phyloP scores from a whole-genome alignment of 2,888 invertebrate genomes.

The Mesorhabditis sp. region DNA sequence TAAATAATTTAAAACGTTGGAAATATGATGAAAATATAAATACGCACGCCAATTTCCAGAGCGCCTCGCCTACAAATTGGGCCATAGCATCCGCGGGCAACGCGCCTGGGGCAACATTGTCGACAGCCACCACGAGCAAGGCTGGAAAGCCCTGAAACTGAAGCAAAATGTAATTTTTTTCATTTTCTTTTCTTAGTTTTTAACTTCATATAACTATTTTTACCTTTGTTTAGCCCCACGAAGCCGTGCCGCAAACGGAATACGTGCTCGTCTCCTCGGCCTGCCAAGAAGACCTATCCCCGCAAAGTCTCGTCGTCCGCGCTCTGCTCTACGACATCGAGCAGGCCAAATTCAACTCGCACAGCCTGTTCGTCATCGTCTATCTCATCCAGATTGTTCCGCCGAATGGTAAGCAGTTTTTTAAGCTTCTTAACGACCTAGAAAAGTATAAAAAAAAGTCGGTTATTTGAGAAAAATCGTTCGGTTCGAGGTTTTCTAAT shows the following conservation, averaged over 20 bases:
- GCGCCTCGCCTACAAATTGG: neutral
- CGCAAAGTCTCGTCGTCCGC: neutral
- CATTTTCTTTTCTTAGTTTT: no score
- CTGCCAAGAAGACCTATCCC: neutral
- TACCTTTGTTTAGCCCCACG: neutral
- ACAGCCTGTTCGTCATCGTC: constrained; percentile 3
- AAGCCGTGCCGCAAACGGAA: neutral
- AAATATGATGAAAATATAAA: no score
- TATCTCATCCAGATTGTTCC: neutral
- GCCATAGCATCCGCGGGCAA: neutral
- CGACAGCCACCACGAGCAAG: neutral
- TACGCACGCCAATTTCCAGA: neutral
- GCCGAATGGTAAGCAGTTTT: neutral
- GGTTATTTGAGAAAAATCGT: no score
- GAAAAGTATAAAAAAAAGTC: no score
- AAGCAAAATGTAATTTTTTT: neutral
- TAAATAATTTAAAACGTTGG: no score
- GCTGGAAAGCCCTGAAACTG: constrained; percentile 1
- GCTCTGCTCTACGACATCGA: neutral
- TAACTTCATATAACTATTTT: neutral
- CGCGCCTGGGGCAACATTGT: neutral
- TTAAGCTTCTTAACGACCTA: no score
- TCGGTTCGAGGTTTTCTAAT: no score
- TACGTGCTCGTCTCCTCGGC: neutral
- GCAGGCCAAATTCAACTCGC: neutral